Evolutionary conservation across 2,888 invertebrate genomes (phyloP), one percentile per base, ranked within the genome.

Genomic region (Prosopocoilus inquinatus): DNA sequence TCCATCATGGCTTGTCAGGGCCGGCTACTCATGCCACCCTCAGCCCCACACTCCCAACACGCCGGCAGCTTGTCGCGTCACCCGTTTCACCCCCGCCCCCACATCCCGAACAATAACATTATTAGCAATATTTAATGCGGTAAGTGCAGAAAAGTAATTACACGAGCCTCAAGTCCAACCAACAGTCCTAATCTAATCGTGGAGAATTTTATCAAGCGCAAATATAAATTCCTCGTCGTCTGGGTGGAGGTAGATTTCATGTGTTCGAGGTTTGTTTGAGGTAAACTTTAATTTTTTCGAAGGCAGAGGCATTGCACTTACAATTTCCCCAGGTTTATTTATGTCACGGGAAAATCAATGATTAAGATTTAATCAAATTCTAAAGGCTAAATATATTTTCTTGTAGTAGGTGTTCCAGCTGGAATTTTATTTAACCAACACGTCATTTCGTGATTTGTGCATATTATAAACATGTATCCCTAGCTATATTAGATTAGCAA

Each of bases 1-100:
- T 82, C 82, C 79, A 76, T 72, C 78, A 76, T 72, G 67, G 70
- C 70, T 71, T 72, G 68, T 77, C 81, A 76, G 79, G 80, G 78
- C 81, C 80, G 78, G 75, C 73, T 69, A 70, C 70, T 68, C 71
- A 74, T 74, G 76, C 69, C 70, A 66, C 70, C 70, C 68, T 69
- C 69, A 75, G 70, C 69, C 70, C 68, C 72, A 67, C 71, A 69
- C 75, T 71, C 70, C 71, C 73, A 69, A 67, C 67, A 66, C 70
- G 67, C 70, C 63, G 62, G 64, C 67, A 67, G 66, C 68, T 65
- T 67, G 58, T 62, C 60, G 59, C 62, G 61, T 62, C 58, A 45
- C 45, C 52, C 56, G 46, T 45, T 34, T 45, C 57, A 28, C 55
- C 50, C 54, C 39, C 53, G 48, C 50, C 52, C 55, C 46, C 46